These are phyloP conservation scores for Telmatherina bonti DNA, from an alignment of 2,797 vertebrate genomes.

Conservation along the genomic window DNA sequence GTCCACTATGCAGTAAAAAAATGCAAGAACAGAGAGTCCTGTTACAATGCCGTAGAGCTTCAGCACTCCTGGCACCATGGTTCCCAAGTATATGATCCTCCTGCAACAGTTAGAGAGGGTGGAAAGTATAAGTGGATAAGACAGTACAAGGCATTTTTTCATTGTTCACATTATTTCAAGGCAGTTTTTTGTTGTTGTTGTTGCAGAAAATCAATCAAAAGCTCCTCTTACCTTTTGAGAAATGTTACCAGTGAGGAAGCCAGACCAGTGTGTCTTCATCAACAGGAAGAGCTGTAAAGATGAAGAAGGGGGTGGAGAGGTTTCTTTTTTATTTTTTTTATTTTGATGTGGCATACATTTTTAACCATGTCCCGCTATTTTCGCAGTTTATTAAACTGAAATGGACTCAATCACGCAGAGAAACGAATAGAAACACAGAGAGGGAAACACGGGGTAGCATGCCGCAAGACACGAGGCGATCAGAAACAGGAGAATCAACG, in stretches of 20 bases:
- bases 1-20: slow-evolving; percentile 66
- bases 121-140: background rate
- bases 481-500: too few relatives aligned
- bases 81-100: background rate
- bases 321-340: too few relatives aligned
- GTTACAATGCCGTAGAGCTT: slow-evolving; percentile 73
- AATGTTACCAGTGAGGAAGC: background rate
- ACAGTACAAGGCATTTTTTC: too few relatives aligned
- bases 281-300: background rate
- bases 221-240: background rate
- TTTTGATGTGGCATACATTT: background rate
- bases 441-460: too few relatives aligned
- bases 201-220: background rate
- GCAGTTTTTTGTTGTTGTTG: too few relatives aligned
- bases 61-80: slow-evolving; percentile 57
- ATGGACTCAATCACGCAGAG: background rate
- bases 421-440: too few relatives aligned
- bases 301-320: background rate
- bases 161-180: too few relatives aligned
- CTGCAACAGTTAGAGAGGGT: slow-evolving; percentile 7
- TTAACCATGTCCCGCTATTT: background rate
- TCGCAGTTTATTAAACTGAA: too few relatives aligned
- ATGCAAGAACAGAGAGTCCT: slow-evolving; percentile 48
- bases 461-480: too few relatives aligned
- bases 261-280: background rate